Base-by-base conservation (phyloP, 2,888 invertebrate species). In the Brachycybe producta region DNA sequence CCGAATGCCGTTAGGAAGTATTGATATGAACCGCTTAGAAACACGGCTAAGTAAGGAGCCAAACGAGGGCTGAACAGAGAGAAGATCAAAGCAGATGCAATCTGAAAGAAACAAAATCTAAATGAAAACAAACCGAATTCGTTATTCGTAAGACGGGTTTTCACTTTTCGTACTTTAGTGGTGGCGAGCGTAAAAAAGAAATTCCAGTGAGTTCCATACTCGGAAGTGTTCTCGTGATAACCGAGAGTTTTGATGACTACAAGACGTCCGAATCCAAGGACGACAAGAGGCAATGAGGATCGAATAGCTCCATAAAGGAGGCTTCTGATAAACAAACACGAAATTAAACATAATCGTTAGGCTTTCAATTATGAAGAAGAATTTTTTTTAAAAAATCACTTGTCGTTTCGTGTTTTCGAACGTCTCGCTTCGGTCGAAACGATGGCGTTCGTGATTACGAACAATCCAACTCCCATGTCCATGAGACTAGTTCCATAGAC, bases 171-270 rank as follows among this genome's bases (percentile, higher is more conserved):
- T 58, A 73, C 73, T 64, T 86, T 90, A 17, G 88, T 80, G 35
- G 80, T 68, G 2, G 86, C 90, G 51, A 99, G 69, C 0, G 94
- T 95, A 57, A 92, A 80, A 67, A 97, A 98, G 65, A 99, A 99
- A 68, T 99, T 98, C 87, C 95, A 92, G 66, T 98, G 95, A 0
- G 82, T 75, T 0, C 98, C 98, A 72, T 99, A 98, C 66, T 98
- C 98, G 0, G 83, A 78, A 0, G 84, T 77, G 65, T 90, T 85
- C 60, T 84, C 82, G 51, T 86, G 84, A 66, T 98, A 97, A 57
- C 83, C 77, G 1, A 82, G 68, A 36, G 76, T 57, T 57, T 66
- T 67, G 11, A 72, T 62, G 19, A 67, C 57, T 2, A 69, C 17
- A 5, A 72, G 58, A 46, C 74, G 60, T 4, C 59, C 56, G 17